Evolutionary conservation across 2,113 vertebrate genomes (phyloP), one percentile per base, ranked within the genome.

Genomic region (Oceanodroma tethys): DNA sequence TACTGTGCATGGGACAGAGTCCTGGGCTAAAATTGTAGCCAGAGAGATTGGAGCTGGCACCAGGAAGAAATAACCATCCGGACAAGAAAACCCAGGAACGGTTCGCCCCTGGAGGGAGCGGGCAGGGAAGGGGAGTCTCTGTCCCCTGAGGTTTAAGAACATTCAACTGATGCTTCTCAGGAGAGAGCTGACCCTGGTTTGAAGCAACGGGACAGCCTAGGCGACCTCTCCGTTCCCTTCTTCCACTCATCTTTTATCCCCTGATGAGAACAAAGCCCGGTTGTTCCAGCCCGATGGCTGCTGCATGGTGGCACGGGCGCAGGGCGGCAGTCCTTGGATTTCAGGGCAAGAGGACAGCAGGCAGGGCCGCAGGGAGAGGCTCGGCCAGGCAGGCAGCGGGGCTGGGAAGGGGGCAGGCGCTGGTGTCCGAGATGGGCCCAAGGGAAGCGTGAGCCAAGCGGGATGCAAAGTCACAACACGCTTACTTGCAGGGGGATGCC

Each of bases 251-350:
- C 68, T 32, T 40, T 6, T 7, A 13, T 5, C 16, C 20, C 56
- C 40, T 4, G 14, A 6, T 1, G 3, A 70, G 60, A 83, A 86
- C 62, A 83, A 66, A 60, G 47, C 42, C 23, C 1, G 0, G 6
- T 27, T 76, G 58, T 36, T 50, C 8, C 8, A 1, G 36, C 74
- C 67, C 2, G 2, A 14, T 10, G 58, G 12, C 10, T 7, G 63
- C 13, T n/a, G 16, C 40, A 5, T 4, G 9, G 2, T 1, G 10
- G 65, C 58, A 47, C n/a, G 6, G 36, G 13, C 0, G 5, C 6
- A 3, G 25, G 26, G 30, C 7, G 0, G 20, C 2, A 4, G 12
- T 11, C 47, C 47, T 8, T 4, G 72, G 50, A 20, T 50, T 27
- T n/a, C 76, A 38, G 67, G 52, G 52, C 9, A 21, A 48, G 47